Percentiles rank a stretch among this genome's conserved stretches.
These are phyloP conservation scores for Coelinius sp. DNA, from an alignment of 2,888 invertebrate genomes.

Conservation along the genomic window DNA sequence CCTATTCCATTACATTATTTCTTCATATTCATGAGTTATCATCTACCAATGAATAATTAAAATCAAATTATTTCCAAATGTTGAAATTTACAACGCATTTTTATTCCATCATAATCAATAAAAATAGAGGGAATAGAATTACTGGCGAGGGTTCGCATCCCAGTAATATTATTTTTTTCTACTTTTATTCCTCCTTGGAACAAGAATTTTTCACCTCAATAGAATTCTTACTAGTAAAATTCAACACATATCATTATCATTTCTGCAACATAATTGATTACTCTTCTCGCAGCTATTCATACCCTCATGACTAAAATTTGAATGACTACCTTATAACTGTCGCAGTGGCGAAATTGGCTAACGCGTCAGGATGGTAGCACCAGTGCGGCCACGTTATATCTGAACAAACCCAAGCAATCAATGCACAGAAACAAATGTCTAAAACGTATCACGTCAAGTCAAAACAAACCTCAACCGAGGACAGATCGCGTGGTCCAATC, in stretches of 20 bases:
- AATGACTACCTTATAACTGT: not conserved
- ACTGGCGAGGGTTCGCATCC: not conserved
- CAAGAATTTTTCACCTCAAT: too few relatives aligned
- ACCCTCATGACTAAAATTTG: not conserved
- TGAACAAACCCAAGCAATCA: not conserved
- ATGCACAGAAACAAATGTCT: not conserved
- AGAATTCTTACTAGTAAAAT: not conserved
- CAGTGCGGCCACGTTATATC: slow-evolving; percentile 6
- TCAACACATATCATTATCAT: not conserved
- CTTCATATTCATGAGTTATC: not conserved
- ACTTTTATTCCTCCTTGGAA: too few relatives aligned
- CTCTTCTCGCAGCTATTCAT: not conserved
- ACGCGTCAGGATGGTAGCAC: slow-evolving; percentile 6
- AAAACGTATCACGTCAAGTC: not conserved
- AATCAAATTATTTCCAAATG: too few relatives aligned
- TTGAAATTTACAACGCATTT: not conserved
- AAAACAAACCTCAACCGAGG: not conserved
- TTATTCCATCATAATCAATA: not conserved
- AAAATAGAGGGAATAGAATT: not conserved
- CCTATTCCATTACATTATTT: not conserved
- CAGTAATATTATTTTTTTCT: not conserved
- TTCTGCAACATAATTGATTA: not conserved
- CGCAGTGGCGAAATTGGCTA: slow-evolving; percentile 19
- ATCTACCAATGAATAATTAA: not conserved
- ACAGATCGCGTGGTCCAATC: not conserved